These are phyloP conservation scores for Holothuria scabra DNA, from an alignment of 53 echinoderm and acorn worm genomes.

Conservation along the genomic window DNA sequence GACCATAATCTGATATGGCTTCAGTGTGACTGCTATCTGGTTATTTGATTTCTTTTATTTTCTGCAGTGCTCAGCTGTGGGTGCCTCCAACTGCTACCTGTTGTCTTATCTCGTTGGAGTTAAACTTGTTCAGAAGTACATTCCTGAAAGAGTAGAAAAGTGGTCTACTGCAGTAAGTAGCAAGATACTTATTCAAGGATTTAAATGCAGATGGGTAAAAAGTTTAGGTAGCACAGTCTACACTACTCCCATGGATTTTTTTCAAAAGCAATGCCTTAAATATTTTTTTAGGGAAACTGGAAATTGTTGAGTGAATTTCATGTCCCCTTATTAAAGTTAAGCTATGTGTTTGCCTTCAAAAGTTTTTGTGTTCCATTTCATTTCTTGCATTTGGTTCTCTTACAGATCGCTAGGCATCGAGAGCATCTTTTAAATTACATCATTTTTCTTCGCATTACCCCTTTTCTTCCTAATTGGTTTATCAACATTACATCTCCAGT, in stretches of 20 bases:
- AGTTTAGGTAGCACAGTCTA: too few species aligned
- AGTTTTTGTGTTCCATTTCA: not conserved
- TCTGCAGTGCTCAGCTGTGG: slow-evolving; percentile 88
- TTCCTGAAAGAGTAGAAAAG: slow-evolving; percentile 91
- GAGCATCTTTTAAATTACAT: slow-evolving; percentile 96
- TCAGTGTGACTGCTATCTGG: too few species aligned
- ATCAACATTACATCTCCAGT: slow-evolving; percentile 97
- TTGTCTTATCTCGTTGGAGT: slow-evolving; percentile 90
- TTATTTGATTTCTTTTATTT: not conserved
- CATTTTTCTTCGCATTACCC: slow-evolving; percentile 93
- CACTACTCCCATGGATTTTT: too few species aligned
- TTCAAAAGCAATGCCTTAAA: too few species aligned
- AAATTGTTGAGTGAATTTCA: too few species aligned
- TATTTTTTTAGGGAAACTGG: too few species aligned
- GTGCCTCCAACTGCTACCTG: slow-evolving; percentile 93
- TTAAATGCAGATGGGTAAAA: too few species aligned
- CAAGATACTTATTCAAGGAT: too few species aligned
- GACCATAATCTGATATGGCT: too few species aligned
- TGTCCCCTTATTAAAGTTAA: too few species aligned
- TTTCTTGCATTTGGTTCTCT: slow-evolving; percentile 4
- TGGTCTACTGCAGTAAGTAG: slow-evolving; percentile 92
- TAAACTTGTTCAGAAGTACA: slow-evolving; percentile 89
- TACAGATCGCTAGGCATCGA: slow-evolving; percentile 81
- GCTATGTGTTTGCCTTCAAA: too few species aligned
- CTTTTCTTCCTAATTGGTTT: slow-evolving; percentile 99